phyloP scores from a whole-genome alignment of 2,888 invertebrate species.

The Dryobota labecula region DNA sequence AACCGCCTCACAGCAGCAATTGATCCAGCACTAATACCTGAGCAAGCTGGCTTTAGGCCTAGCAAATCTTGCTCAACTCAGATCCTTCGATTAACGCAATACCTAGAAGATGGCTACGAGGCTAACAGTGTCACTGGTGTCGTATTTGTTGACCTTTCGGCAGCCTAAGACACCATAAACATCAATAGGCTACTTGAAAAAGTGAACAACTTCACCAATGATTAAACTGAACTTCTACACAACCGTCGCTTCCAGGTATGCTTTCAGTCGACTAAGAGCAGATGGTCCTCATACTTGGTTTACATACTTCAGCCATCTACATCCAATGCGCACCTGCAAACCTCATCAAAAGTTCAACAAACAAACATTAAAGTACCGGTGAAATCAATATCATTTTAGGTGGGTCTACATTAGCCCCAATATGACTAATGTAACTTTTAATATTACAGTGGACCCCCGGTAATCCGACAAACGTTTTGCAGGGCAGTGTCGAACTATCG shows the following conservation, averaged over 20 bases:
- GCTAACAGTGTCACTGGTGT: background rate
- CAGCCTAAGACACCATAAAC: background rate
- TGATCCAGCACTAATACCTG: background rate
- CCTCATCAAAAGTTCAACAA: no score
- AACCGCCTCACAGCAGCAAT: background rate
- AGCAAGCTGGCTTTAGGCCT: background rate
- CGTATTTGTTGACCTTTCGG: background rate
- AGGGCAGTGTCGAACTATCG: no score
- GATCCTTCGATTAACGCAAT: background rate
- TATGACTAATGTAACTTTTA: no score
- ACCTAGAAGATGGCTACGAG: background rate
- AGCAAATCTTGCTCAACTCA: background rate
- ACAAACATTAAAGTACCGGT: no score
- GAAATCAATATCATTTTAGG: no score
- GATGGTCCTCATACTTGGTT: no score
- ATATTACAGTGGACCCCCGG: no score
- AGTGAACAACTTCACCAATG: background rate
- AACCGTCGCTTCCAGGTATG: background rate
- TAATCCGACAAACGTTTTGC: no score
- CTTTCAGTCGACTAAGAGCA: background rate
- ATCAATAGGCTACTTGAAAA: background rate
- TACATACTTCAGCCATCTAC: no score
- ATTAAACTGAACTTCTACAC: background rate
- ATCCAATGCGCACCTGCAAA: no score
- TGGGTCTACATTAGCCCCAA: no score